Conservation (phyloP, 2,888 invertebrate genomes). For the Drosophila prostipennis region DNA sequence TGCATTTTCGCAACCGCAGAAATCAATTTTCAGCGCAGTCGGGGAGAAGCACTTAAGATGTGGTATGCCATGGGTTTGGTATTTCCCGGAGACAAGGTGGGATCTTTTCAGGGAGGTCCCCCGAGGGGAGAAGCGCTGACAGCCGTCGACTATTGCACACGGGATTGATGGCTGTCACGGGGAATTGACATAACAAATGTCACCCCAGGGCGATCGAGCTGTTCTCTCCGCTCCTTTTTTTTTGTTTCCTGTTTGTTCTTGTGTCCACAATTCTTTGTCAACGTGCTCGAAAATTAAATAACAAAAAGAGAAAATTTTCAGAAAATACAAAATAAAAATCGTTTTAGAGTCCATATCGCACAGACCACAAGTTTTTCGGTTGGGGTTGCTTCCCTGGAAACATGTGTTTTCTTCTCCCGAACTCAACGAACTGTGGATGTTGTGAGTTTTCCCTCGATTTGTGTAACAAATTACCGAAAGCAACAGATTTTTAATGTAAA, state of each 20-base stretch:
- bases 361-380: conserved; percentile 14
- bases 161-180: conserved; percentile 75
- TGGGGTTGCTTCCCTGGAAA: conserved; percentile 39
- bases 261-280: conserved; percentile 70
- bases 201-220: conserved; percentile 48
- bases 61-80: background rate
- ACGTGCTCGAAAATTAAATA: conserved; percentile 57
- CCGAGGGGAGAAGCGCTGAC: conserved; percentile 48
- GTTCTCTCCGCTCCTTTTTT: background rate
- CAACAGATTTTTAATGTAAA: conserved; percentile 78
- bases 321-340: conserved; percentile 30
- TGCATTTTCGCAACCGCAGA: conserved; percentile 59
- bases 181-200: conserved; percentile 77
- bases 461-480: conserved; percentile 61
- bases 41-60: conserved; percentile 56
- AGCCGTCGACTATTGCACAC: conserved; percentile 58
- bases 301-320: conserved; percentile 23
- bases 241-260: conserved; percentile 63
- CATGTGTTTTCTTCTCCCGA: conserved; percentile 50
- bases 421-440: conserved; percentile 19
- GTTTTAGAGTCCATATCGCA: conserved; percentile 12
- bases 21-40: conserved; percentile 68
- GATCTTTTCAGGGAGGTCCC: conserved; percentile 67
- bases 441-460: conserved; percentile 29
- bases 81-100: conserved; percentile 35